Evolutionary conservation across 2,888 invertebrate genomes (phyloP).

Genomic region (Rotaria macrura): DNA sequence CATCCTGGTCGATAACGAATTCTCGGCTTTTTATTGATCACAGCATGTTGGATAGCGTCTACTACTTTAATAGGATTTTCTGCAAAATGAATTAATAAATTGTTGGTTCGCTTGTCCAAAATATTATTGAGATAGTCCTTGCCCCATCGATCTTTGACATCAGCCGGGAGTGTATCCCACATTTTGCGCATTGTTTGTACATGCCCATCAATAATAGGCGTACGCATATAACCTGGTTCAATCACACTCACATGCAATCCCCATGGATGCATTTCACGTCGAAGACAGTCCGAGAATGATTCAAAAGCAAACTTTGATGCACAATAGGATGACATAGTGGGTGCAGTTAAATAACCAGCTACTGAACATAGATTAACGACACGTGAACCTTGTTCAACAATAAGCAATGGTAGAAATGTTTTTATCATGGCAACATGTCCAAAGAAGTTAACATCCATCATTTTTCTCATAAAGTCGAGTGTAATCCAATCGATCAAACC

Average conservation of each 20-base stretch:
- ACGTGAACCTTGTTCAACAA: not conserved
- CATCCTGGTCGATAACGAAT: slow-evolving; percentile 12
- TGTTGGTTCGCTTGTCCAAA: not conserved
- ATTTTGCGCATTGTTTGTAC: not conserved
- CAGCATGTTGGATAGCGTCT: not conserved
- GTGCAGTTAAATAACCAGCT: not conserved
- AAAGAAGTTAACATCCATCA: slow-evolving; percentile 9
- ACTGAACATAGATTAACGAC: not conserved
- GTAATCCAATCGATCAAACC: not conserved
- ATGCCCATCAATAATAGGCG: slow-evolving; percentile 3
- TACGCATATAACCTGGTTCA: not conserved
- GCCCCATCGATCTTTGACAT: not conserved
- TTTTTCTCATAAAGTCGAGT: not conserved
- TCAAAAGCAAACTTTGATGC: not conserved
- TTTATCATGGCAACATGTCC: not conserved
- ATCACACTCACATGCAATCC: not conserved
- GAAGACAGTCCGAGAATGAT: slow-evolving; percentile 10
- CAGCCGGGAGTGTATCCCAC: not conserved
- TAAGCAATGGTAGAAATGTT: not conserved
- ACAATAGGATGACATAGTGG: not conserved
- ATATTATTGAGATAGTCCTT: not conserved
- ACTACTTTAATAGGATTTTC: not conserved
- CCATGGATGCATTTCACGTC: not conserved
- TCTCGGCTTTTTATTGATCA: not conserved
- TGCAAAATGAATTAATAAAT: not conserved